Conservation (phyloP, 92 coral and sea anemone species). For the Epizoanthus illoricatus region DNA sequence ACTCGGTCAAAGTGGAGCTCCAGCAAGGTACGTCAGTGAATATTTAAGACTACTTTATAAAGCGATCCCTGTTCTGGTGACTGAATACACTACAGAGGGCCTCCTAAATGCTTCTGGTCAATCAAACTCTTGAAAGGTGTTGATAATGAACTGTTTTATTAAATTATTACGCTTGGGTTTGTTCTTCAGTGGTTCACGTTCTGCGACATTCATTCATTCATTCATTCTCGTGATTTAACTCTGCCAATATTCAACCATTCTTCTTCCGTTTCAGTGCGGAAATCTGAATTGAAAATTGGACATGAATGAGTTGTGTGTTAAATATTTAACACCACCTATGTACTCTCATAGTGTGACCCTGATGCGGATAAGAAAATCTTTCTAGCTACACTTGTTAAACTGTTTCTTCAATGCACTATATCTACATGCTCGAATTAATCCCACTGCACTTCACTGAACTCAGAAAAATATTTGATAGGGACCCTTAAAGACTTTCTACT, state of each 20-base stretch:
- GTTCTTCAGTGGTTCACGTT: not conserved
- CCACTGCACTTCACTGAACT: not conserved
- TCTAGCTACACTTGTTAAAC: not conserved
- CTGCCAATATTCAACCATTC: not conserved
- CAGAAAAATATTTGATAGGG: no score
- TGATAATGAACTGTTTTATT: not conserved
- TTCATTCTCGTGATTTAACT: not conserved
- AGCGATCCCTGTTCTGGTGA: not conserved
- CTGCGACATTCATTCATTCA: not conserved
- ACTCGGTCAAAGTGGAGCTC: not conserved
- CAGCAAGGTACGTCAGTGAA: constrained; percentile 1
- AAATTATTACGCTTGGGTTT: not conserved
- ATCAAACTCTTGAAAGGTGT: not conserved
- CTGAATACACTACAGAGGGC: not conserved
- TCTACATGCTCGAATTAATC: constrained; percentile 4
- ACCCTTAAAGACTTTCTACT: no score
- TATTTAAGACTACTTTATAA: not conserved
- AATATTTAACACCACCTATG: constrained; percentile 25
- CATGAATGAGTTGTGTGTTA: not conserved
- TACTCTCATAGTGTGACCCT: not conserved
- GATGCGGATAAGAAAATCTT: not conserved
- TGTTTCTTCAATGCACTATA: not conserved
- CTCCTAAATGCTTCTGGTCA: not conserved
- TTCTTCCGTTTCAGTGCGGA: not conserved
- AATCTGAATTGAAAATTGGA: constrained; percentile 9